Percentiles rank a stretch among this genome's conserved stretches.
Conservation (phyloP, 35 echinoderm and acorn worm genomes). For the Lytechinus pictus region DNA sequence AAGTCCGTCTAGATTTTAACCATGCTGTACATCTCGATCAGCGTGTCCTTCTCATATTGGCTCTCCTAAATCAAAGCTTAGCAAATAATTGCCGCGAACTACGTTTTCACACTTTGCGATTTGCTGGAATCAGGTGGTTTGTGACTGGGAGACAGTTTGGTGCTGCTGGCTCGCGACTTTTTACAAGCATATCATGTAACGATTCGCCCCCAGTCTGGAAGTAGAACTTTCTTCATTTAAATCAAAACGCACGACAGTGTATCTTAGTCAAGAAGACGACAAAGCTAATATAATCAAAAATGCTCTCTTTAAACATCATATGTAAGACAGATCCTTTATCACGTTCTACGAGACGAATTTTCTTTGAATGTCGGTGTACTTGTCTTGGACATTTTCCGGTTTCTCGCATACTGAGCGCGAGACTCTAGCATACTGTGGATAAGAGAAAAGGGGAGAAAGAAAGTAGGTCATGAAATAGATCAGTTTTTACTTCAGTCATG, state of each 20-base stretch:
- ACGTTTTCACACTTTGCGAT: slow-evolving; percentile 4
- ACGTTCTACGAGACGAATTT: background rate
- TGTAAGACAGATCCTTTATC: background rate
- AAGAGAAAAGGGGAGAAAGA: background rate
- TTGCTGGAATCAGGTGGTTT: background rate
- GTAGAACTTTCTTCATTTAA: background rate
- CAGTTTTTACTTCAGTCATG: slow-evolving; percentile 38
- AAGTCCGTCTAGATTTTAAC: background rate
- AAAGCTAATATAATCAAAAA: background rate
- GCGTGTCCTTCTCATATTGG: background rate
- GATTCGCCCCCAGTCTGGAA: background rate
- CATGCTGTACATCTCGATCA: background rate
- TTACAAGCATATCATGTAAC: slow-evolving; percentile 19
- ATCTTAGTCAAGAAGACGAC: background rate
- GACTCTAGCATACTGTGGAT: background rate
- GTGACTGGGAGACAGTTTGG: background rate
- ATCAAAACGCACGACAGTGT: background rate
- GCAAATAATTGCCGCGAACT: slow-evolving; percentile 17
- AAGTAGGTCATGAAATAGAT: slow-evolving; percentile 43
- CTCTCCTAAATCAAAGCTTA: background rate
- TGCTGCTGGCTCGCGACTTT: background rate
- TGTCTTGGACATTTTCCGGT: background rate
- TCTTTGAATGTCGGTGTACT: background rate
- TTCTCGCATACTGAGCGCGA: background rate
- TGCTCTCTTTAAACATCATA: background rate